A percentile compares a stretch with the other conserved stretches of the same genome.
These are phyloP conservation scores for Cygnus olor DNA, from an alignment of 2,797 vertebrate species.

Conservation along the genomic window DNA sequence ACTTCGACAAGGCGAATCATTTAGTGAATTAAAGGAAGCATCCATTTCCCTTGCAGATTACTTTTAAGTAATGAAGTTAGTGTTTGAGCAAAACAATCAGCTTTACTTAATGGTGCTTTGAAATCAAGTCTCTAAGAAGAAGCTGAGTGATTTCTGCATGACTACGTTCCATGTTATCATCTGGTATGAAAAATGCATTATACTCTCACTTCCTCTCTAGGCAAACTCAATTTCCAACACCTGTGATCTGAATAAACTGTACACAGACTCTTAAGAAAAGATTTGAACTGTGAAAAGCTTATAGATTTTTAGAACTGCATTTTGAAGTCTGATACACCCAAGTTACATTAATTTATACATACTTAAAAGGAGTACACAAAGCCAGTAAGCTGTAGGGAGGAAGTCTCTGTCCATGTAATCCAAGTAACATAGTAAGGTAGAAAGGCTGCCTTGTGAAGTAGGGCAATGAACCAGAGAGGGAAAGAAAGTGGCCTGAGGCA, in stretches of 20 bases:
- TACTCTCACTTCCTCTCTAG: constrained; percentile 31
- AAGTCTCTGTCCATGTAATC: background rate
- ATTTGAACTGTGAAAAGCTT: background rate
- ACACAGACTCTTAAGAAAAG: background rate
- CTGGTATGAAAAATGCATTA: constrained; percentile 62
- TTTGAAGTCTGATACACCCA: background rate
- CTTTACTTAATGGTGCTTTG: constrained; percentile 33
- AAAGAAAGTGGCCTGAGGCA: background rate
- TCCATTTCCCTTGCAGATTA: constrained; percentile 69
- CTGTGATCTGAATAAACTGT: constrained; percentile 41
- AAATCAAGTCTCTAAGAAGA: constrained; percentile 34
- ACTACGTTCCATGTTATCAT: constrained; percentile 46
- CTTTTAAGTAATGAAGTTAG: constrained; percentile 61
- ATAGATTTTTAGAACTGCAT: constrained; percentile 27
- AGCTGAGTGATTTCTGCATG: constrained; percentile 47
- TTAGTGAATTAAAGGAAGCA: constrained; percentile 53
- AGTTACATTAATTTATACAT: background rate
- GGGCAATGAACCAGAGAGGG: background rate
- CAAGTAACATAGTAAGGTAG: background rate
- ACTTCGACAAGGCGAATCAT: constrained; percentile 36
- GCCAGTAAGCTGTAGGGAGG: background rate
- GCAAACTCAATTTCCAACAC: constrained; percentile 28
- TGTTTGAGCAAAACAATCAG: constrained; percentile 45
- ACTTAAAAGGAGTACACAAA: background rate
- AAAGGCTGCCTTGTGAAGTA: background rate